Evolutionary conservation across 2,113 vertebrate genomes (phyloP).

Genomic region (Nymphicus hollandicus): DNA sequence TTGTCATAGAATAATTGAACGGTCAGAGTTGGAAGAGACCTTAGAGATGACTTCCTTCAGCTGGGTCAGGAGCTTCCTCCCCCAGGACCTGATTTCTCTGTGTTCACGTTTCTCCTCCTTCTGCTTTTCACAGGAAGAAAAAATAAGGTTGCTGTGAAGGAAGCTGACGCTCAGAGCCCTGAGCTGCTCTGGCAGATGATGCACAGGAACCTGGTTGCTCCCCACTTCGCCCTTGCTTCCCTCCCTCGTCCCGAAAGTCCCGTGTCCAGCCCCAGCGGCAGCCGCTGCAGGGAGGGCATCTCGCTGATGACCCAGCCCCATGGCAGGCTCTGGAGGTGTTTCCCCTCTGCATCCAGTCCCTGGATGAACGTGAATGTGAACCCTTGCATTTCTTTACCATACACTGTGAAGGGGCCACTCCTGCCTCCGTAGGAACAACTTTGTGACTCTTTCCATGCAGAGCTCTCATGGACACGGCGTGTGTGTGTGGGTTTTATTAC

Average conservation of each 20-base stretch:
- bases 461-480: rapidly evolving
- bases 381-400: rapidly evolving
- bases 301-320: background rate
- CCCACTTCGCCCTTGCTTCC: background rate
- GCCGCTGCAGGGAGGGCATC: background rate
- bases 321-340: rapidly evolving
- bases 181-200: rapidly evolving
- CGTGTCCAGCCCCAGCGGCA: rapidly evolving
- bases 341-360: background rate
- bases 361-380: rapidly evolving
- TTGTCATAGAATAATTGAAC: background rate
- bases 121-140: constrained; percentile 59
- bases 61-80: background rate
- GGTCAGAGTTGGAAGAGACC: background rate
- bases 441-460: background rate
- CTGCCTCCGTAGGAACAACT: background rate
- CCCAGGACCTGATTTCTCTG: rapidly evolving
- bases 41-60: background rate
- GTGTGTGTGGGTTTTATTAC: background rate
- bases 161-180: background rate
- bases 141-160: constrained; percentile 29
- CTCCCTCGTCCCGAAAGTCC: background rate
- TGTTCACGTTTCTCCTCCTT: background rate
- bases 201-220: background rate
- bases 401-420: background rate